Conservation (phyloP, 2,797 vertebrate genomes). For the Ptychadena robeensis region DNA sequence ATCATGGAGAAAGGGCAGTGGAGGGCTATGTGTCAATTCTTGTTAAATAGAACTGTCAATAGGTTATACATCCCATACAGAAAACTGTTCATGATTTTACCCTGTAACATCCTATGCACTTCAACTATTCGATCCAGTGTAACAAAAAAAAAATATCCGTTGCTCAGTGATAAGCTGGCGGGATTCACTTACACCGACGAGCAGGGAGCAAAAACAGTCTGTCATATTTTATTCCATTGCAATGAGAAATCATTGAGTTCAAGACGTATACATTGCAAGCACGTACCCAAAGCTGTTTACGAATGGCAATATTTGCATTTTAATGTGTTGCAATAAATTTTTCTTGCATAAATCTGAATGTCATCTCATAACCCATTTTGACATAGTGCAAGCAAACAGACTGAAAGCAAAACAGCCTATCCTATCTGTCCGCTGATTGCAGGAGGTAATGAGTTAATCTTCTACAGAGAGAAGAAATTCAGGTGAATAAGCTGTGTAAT, state of each 20-base stretch:
- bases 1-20: background rate
- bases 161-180: conserved; percentile 35
- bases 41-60: background rate
- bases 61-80: background rate
- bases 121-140: conserved; percentile 20
- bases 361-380: conserved; percentile 46
- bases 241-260: conserved; percentile 27
- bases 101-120: background rate
- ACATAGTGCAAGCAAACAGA: conserved; percentile 35
- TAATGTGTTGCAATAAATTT: conserved; percentile 54
- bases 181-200: conserved; percentile 13
- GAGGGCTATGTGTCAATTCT: background rate
- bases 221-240: conserved; percentile 39
- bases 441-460: conserved; percentile 27
- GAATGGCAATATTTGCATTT: conserved; percentile 58
- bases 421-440: background rate
- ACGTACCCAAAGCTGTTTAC: conserved; percentile 50
- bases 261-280: conserved; percentile 47
- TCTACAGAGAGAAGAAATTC: background rate
- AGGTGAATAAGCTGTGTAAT: conserved; percentile 1
- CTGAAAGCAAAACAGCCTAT: conserved; percentile 17
- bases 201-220: conserved; percentile 28
- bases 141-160: conserved; percentile 18
- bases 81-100: background rate
- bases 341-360: conserved; percentile 51